Evolutionary conservation across 2,888 invertebrate genomes (phyloP).

Genomic region (Sphecodes monilicornis): DNA sequence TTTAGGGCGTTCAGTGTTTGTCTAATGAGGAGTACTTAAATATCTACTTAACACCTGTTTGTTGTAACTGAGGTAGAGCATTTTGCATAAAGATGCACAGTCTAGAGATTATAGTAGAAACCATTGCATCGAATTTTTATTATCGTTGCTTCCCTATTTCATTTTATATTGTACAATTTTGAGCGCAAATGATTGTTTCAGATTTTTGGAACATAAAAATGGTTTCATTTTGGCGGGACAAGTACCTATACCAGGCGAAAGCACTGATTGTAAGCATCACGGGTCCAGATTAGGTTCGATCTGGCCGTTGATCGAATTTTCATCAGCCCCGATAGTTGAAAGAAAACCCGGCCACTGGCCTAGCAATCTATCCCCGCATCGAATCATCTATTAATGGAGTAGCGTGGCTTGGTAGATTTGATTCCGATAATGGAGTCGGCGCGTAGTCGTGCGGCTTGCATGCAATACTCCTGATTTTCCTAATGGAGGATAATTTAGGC

Average conservation of each 20-base stretch:
- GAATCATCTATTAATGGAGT: constrained; percentile 59
- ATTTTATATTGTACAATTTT: no score
- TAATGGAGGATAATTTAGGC: constrained; percentile 63
- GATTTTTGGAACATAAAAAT: no score
- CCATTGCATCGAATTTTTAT: no score
- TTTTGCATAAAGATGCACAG: no score
- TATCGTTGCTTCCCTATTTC: no score
- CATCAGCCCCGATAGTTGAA: background rate
- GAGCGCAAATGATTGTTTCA: no score
- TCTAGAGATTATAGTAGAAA: no score
- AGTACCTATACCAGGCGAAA: background rate
- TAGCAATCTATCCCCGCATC: constrained; percentile 28
- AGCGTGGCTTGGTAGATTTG: constrained; percentile 55
- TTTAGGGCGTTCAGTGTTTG: no score
- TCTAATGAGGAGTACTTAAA: no score
- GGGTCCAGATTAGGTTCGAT: background rate
- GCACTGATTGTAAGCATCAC: background rate
- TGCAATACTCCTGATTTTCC: constrained; percentile 57
- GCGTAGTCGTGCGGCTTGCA: constrained; percentile 39
- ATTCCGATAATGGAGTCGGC: constrained; percentile 62
- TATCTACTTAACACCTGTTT: no score
- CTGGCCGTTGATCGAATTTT: constrained; percentile 13
- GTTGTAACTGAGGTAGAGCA: no score
- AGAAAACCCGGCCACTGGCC: background rate
- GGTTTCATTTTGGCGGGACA: background rate